Percentiles rank a stretch among this genome's conserved stretches.
Conservation (phyloP, 2,113 vertebrate species). For the Trichomycterus rosablanca region DNA sequence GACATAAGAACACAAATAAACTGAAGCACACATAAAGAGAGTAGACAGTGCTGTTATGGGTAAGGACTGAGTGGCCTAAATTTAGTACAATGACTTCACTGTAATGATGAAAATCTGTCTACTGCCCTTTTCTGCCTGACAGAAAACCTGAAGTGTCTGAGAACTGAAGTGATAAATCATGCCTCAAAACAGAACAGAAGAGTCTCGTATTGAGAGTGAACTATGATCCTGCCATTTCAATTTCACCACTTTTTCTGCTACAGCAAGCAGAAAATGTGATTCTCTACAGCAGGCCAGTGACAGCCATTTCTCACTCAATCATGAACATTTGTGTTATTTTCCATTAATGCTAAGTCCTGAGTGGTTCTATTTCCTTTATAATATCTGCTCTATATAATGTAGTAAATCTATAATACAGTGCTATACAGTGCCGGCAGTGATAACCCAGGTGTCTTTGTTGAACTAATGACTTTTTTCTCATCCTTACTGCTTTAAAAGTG, state of each 20-base stretch:
- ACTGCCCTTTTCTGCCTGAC: constrained; percentile 8
- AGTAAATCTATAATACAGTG: no score
- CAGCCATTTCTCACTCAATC: neutral
- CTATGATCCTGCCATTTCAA: constrained; percentile 18
- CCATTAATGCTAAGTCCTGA: constrained; percentile 2
- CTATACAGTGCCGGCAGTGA: no score
- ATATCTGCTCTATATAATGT: neutral
- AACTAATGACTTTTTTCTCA: no score
- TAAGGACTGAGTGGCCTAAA: no score
- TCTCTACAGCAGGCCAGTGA: constrained; percentile 2
- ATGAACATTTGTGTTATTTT: neutral
- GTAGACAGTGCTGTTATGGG: no score
- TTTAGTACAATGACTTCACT: constrained; percentile 1
- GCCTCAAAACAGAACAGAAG: neutral
- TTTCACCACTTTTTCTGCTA: constrained; percentile 36
- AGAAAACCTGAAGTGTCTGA: constrained; percentile 10
- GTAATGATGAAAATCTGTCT: constrained; percentile 29
- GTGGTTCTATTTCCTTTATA: neutral
- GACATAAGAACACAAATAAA: no score
- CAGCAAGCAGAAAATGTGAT: constrained; percentile 28
- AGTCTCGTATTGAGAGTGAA: neutral
- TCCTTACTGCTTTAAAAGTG: no score
- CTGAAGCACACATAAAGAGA: no score
- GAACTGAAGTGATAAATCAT: constrained; percentile 18
- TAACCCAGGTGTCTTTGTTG: no score